Base-by-base conservation (phyloP, 1,140 invertebrate genomes). In the Drosophila pseudoananassae region DNA sequence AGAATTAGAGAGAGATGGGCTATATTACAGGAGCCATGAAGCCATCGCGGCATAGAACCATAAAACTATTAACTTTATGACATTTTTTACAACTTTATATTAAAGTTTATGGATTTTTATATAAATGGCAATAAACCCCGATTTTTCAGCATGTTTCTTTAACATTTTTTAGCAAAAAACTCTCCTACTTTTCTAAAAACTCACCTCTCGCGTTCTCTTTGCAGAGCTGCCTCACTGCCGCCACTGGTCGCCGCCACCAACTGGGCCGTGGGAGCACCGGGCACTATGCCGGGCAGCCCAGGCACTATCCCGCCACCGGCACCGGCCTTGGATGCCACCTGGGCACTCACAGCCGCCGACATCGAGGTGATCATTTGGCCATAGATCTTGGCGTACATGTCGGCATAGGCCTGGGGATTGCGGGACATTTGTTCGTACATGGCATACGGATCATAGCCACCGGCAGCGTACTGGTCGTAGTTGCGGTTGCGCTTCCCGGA, bases 341-440 rank as follows among this genome's bases (percentile, higher is more conserved):
- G 20, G 20, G 63, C 77, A 52, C 51, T 75, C 2, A 65, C 68
- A 4, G 71, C 76, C 6, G 69, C 69, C 47, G 76, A 65, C 77
- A 85, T 81, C 8, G 78, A 78, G 49, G 76, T 77, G 6, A 87
- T 64, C 76, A 89, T 76, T 46, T 83, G 71, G 33, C 78, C 84
- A 47, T 91, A 92, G 90, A 96, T 95, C 92, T 95, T 95, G 73
- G 95, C 93, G 91, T 97, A 97, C 93, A 95, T 94, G 78, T 95
- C 94, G 46, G 95, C 93, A 92, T 97, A 97, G 33, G 94, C 94
- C 52, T 94, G 94, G 4, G 96, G 96, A 94, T 97, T 95, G 36
- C 94, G 93, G 10, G 96, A 93, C 76, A 97, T 92, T 89, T 96
- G 96, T 91, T 97, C 95, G 88, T 96, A 95, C 91, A 92, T 93